Evolutionary conservation across 2,797 vertebrate genomes (phyloP).

Genomic region (Syngnathus acus): DNA sequence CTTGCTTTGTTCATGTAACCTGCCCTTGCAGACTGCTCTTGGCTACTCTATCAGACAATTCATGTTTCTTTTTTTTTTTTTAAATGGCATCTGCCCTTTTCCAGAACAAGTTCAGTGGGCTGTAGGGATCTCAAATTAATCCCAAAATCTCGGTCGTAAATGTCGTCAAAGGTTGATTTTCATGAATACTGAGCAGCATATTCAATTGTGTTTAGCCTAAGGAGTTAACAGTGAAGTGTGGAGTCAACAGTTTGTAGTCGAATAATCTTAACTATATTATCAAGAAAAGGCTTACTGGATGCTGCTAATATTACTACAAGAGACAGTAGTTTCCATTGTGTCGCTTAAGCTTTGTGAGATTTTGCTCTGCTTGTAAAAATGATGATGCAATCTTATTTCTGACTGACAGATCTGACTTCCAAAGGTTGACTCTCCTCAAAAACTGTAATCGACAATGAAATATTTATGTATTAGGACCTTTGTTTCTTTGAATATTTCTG

Average conservation of each 20-base stretch:
- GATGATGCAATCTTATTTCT: constrained; percentile 11
- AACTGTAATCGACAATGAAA: constrained; percentile 1
- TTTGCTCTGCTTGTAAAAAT: background rate
- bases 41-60: constrained; percentile 5
- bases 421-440: constrained; percentile 10
- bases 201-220: constrained; percentile 18
- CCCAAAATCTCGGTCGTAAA: constrained; percentile 13
- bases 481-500: background rate
- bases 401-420: constrained; percentile 13
- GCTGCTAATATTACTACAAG: constrained; percentile 9
- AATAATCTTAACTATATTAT: background rate
- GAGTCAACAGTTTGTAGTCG: constrained; percentile 6
- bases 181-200: constrained; percentile 17
- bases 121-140: constrained; percentile 12
- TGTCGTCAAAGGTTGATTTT: constrained; percentile 17
- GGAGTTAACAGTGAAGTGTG: constrained; percentile 15
- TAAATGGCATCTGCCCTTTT: constrained; percentile 1
- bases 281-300: background rate
- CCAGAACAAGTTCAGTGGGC: constrained; percentile 3
- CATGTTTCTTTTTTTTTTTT: constrained; percentile 7
- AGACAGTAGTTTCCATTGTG: background rate
- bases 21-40: background rate
- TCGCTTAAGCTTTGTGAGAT: background rate
- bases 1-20: background rate
- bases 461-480: background rate